Evolutionary conservation across 2,113 vertebrate genomes (phyloP), one percentile per base, ranked within the genome.

Genomic region (Grammomys dolichurus): DNA sequence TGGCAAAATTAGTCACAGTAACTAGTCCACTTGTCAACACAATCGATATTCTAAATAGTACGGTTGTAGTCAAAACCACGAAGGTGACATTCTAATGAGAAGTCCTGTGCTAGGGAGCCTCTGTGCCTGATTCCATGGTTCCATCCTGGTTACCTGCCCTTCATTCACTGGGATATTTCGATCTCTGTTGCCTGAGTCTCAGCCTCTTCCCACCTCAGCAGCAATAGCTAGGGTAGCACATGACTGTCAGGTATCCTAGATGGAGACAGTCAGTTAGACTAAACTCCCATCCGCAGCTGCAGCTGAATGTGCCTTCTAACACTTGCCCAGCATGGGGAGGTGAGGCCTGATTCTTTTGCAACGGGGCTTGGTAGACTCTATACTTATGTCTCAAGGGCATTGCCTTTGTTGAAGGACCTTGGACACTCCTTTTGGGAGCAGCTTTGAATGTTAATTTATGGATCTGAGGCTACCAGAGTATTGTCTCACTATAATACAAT

Each of bases 401-500:
- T 90, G 76, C 63, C 26, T 77, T 81, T 92, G 43, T 58, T 94
- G 72, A 58, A 80, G 92, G 94, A 33, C 16, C 14, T 76, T 89
- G 67, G 33, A 13, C 0, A 43, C 36, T 93, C 40, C 43, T 81
- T 86, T 67, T 17, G 60, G 48, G 26, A 78, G 43, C 22, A 87
- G 54, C 19, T 88, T 92, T 85, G 13, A 63, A 92, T 92, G n/a
- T 86, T 86, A 89, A 81, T 95, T 86, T 94, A 90, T 60, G 19
- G 3, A 76, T 84, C 65, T 90, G 70, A 95, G 91, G 56, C 89
- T 73, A 89, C n/a, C 46, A 91, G 56, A 10, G 72, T 89, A 54
- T 85, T 20, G 5, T 70, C 31, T 72, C 72, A 77, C 76, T 91
- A 94, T 86, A 76, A 51, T 65, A 80, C 67, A 69, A 69, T 16